Percentiles rank a stretch among this genome's conserved stretches.
Evolutionary conservation across 1,140 invertebrate species (phyloP).

Genomic region (Daktulosphaira vitifoliae): DNA sequence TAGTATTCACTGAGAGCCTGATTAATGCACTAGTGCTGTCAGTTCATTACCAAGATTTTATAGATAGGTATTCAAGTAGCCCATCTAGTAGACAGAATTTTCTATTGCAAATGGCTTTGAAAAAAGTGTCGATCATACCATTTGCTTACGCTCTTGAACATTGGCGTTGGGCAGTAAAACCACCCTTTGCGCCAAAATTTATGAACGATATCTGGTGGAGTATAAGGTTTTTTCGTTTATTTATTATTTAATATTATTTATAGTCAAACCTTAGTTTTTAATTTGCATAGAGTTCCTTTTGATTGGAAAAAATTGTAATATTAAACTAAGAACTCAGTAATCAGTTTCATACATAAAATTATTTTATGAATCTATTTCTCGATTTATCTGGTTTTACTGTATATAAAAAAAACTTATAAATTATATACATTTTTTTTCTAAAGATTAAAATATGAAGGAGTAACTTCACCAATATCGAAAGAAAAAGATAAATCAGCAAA

Average conservation of each 20-base stretch:
- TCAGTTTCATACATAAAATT: no score
- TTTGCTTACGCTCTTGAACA: background rate
- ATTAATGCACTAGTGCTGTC: constrained; percentile 3
- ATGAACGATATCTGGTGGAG: constrained; percentile 21
- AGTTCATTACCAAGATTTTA: constrained; percentile 7
- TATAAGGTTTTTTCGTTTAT: background rate
- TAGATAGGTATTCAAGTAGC: background rate
- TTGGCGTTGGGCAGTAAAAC: background rate
- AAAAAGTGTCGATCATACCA: constrained; percentile 9
- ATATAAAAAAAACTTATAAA: no score
- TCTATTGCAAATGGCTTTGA: background rate
- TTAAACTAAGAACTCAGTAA: no score
- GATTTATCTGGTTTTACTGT: no score
- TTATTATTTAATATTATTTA: no score
- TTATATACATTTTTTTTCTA: no score
- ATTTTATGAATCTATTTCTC: no score
- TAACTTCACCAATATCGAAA: constrained; percentile 8
- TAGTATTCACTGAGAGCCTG: constrained; percentile 2
- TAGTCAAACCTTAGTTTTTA: no score
- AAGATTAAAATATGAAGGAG: constrained; percentile 13
- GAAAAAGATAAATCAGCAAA: background rate
- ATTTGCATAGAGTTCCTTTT: no score
- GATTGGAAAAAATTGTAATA: no score
- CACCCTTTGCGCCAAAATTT: constrained; percentile 3
- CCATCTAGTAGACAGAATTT: background rate